phyloP scores from a whole-genome alignment of 2,113 vertebrate species.

The Martes martes region DNA sequence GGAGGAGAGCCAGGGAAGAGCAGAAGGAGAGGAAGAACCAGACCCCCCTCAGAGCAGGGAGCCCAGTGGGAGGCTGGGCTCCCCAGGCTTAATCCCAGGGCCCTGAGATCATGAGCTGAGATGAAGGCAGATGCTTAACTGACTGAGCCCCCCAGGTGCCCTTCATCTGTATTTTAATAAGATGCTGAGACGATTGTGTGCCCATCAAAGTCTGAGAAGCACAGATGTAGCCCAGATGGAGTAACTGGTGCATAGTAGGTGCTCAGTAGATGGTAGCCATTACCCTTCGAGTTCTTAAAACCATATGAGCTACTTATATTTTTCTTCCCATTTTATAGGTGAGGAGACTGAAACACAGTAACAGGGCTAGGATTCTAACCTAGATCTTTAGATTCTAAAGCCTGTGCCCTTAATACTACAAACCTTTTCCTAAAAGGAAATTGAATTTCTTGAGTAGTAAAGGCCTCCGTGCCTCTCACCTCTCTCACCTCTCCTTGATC shows the following conservation, averaged over 20 bases:
- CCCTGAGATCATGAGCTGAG: no score
- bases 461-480: background rate
- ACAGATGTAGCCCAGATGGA: background rate
- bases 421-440: background rate
- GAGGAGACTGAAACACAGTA: background rate
- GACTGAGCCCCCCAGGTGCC: no score
- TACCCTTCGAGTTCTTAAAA: background rate
- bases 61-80: no score
- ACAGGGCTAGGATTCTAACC: background rate
- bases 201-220: background rate
- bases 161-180: background rate
- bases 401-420: background rate
- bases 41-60: no score
- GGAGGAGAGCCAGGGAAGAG: no score
- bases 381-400: background rate
- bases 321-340: background rate
- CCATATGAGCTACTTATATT: background rate
- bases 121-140: no score
- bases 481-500: background rate
- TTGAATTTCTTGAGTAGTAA: background rate
- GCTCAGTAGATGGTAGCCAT: background rate
- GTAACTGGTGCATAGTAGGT: background rate
- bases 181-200: background rate
- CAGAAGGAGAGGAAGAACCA: no score
- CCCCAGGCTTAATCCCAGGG: no score